Base-by-base conservation (phyloP, 1,140 invertebrate genomes). In the Manduca sexta region DNA sequence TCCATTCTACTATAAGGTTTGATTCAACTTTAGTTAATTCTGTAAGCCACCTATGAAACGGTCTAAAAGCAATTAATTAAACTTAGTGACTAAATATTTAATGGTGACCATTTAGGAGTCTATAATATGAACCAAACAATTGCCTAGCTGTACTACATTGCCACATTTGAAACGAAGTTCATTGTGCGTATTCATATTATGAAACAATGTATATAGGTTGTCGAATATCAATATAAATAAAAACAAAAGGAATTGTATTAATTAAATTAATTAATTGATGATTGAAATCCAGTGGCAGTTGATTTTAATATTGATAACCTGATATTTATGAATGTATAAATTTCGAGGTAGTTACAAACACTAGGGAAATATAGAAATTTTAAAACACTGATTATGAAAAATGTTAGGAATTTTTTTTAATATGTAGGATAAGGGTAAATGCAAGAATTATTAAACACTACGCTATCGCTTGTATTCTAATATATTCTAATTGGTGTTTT, bases 401-500 rank as follows among this genome's bases (percentile, higher is more conserved):
- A 50, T 52, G 53, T 61, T 52, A 35, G 49, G 57, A 54, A 62
- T 58, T 48, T 26, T 56, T 60, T 52, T 56, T 49, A 60, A 45
- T 45, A 56, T 56, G 45, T 49, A 52, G 49, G 41, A 29, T 56
- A 60, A 56, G 50, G 21, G 49, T 54, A 56, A 57, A 56, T 63
- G 60, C 55, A 55, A 56, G 56, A 57, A 53, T 54, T 64, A 45
- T 52, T 47, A 45, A 56, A 45, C 31, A 41, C 42, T 60, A 56
- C 33, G 35, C 56, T 60, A 54, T 56, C 41, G 44, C 49, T 49
- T 42, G 42, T 65, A 61, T 42, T 40, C 61, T 68, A 68, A 56
- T 18, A 55, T 69, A 76, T 50, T 55, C 74, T 82, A 79, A 58
- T 82, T 80, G 79, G 79, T 83, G 79, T 83, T 79, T 62, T 63